phyloP scores from a whole-genome alignment of 2,797 vertebrate genomes.

The Neostethus bicornis region DNA sequence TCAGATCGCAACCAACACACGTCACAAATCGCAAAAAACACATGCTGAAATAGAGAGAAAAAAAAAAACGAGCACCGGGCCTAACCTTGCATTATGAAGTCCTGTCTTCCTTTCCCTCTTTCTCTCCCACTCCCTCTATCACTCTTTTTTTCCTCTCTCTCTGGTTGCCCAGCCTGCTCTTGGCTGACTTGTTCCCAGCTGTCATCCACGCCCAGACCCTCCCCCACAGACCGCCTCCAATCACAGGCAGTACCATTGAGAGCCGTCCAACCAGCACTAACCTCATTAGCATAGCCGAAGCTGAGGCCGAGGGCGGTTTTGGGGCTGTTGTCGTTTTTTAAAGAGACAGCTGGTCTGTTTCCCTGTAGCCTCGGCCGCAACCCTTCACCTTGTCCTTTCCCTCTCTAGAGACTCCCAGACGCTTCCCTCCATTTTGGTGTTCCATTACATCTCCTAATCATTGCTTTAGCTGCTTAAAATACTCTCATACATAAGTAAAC shows the following conservation, averaged over 20 bases:
- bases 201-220: conserved; percentile 82
- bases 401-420: conserved; percentile 67
- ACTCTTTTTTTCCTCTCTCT: conserved; percentile 70
- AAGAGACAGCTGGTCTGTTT: conserved; percentile 82
- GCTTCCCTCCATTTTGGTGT: conserved; percentile 74
- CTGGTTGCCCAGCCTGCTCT: conserved; percentile 80
- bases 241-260: conserved; percentile 63
- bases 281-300: conserved; percentile 78
- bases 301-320: conserved; percentile 64
- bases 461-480: conserved; percentile 15
- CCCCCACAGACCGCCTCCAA: conserved; percentile 74
- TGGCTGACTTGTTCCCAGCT: conserved; percentile 83
- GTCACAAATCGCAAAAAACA: conserved; percentile 59
- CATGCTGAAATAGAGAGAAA: conserved; percentile 58
- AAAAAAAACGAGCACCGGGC: conserved; percentile 69
- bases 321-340: conserved; percentile 82
- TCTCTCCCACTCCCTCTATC: conserved; percentile 61
- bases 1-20: conserved; percentile 47
- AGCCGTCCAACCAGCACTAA: conserved; percentile 80
- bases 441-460: conserved; percentile 51
- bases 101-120: conserved; percentile 78
- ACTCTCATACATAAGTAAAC: background rate
- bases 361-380: conserved; percentile 66
- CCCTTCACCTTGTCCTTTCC: conserved; percentile 77
- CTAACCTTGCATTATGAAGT: conserved; percentile 87